These are phyloP conservation scores for Saimiri boliviensis DNA, from an alignment of 2,113 vertebrate species.

Conservation along the genomic window DNA sequence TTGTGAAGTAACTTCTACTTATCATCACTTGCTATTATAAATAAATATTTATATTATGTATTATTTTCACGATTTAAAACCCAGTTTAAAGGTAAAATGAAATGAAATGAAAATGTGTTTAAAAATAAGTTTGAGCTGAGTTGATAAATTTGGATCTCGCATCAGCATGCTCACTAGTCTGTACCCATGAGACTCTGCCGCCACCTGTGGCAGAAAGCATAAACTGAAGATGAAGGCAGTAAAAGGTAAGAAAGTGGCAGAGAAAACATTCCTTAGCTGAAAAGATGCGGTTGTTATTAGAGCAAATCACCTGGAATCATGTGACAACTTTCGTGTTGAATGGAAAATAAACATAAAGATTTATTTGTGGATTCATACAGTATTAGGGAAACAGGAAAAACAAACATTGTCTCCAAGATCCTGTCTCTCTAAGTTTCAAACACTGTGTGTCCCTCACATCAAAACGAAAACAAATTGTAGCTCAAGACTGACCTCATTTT, in stretches of 20 bases:
- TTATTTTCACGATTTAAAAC: not conserved
- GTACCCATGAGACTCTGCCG: slow-evolving; percentile 71
- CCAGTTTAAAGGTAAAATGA: slow-evolving; percentile 39
- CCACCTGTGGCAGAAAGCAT: slow-evolving; percentile 70
- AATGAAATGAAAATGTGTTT: not conserved
- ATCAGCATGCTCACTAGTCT: not conserved
- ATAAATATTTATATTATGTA: slow-evolving; percentile 26
- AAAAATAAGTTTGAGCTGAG: not conserved
- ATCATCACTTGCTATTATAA: not conserved
- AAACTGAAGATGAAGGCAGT: slow-evolving; percentile 60
- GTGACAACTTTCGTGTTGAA: not conserved
- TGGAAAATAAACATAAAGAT: not conserved
- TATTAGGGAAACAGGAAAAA: not conserved
- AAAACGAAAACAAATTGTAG: not conserved
- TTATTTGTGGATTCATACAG: not conserved
- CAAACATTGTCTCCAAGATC: not conserved
- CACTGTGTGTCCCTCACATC: not conserved
- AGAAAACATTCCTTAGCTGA: not conserved
- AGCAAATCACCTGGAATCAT: not conserved
- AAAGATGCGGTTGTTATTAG: not conserved
- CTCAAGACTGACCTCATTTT: not conserved
- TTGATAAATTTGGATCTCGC: slow-evolving; percentile 17
- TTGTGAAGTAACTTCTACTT: not conserved
- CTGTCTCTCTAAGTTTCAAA: not conserved
- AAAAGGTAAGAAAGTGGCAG: slow-evolving; percentile 8